Conservation (phyloP, 2,797 vertebrate genomes). For the Centropyge bicolor region DNA sequence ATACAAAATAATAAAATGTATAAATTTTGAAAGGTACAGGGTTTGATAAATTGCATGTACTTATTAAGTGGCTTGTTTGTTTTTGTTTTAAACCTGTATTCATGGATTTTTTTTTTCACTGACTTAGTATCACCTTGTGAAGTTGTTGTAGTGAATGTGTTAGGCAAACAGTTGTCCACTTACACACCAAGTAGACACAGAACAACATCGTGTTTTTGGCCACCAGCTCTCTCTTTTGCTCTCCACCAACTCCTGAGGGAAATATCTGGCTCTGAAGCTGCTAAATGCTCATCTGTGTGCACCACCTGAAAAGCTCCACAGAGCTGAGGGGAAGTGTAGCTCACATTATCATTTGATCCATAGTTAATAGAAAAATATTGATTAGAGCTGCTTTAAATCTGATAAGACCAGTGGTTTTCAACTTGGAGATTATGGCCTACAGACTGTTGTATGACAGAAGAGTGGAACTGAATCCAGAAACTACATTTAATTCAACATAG, state of each 20-base stretch:
- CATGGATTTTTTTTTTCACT: background rate
- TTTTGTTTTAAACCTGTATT: background rate
- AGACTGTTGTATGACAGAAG: background rate
- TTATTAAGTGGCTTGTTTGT: background rate
- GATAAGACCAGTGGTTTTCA: background rate
- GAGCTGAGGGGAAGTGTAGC: background rate
- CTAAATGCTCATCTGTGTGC: conserved; percentile 3
- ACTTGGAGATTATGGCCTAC: background rate
- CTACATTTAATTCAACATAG: background rate
- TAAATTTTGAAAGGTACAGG: background rate
- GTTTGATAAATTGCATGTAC: background rate
- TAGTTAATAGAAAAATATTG: conserved; percentile 22
- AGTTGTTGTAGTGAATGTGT: background rate
- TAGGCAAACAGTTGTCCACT: background rate
- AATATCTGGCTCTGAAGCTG: conserved; percentile 28
- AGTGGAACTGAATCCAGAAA: background rate
- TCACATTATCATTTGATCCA: conserved; percentile 25
- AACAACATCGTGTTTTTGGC: background rate
- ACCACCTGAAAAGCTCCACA: background rate
- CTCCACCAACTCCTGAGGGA: conserved; percentile 14
- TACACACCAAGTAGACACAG: background rate
- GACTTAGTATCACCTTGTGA: background rate
- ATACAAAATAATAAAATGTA: background rate
- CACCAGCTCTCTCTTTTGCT: background rate
- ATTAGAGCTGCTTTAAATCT: conserved; percentile 8